Evolutionary conservation across 2,797 vertebrate species (phyloP).

Genomic region (Micrastur ruficollis): DNA sequence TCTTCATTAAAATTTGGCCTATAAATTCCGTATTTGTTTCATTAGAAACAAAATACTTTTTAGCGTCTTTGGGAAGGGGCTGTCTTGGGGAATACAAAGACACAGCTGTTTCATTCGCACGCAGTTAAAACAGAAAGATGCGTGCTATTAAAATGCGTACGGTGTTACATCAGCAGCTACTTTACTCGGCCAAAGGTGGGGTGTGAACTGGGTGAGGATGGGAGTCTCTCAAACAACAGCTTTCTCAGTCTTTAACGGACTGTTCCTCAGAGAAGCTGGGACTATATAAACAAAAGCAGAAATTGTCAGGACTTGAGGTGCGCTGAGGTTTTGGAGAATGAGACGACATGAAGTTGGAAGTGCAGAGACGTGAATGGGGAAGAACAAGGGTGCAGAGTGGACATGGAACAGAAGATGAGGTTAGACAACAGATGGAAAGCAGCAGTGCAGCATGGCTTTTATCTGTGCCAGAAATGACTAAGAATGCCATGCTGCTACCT

Average conservation of each 20-base stretch:
- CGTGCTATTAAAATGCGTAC: neutral
- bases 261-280: neutral
- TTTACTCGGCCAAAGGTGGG: neutral
- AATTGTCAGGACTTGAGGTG: neutral
- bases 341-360: neutral
- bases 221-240: neutral
- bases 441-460: neutral
- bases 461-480: neutral
- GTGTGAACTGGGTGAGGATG: neutral
- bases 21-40: neutral
- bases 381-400: neutral
- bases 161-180: neutral
- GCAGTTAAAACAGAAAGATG: neutral
- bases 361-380: neutral
- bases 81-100: neutral
- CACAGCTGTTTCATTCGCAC: neutral
- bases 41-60: neutral
- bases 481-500: neutral
- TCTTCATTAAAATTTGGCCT: neutral
- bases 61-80: neutral
- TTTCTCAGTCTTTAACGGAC: neutral
- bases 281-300: neutral
- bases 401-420: fast-evolving
- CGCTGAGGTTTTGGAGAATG: neutral
- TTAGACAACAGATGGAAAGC: neutral